Evolutionary conservation across 2,888 invertebrate species (phyloP), one percentile per base, ranked within the genome.

Genomic region (Acrobasis repandana): DNA sequence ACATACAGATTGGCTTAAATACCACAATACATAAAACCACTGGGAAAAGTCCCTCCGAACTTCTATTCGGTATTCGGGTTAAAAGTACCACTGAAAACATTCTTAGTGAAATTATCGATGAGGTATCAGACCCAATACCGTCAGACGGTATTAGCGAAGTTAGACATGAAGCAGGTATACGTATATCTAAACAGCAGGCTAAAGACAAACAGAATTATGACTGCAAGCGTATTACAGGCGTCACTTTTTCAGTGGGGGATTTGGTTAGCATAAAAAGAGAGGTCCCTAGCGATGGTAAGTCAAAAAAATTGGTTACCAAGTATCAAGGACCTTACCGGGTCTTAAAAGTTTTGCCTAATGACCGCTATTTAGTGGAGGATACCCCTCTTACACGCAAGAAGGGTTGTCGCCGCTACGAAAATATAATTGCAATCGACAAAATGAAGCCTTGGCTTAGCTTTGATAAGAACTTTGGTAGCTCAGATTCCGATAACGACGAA

Each of bases 251-350:
- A 20, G 20, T 20, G 4, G 20, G 20, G 20, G 20, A 51, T 5
- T n/a, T 46, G n/a, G n/a, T 46, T n/a, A 46, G 46, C 46, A n/a
- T 46, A 46, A 46, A n/a, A 46, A 46, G 46, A 46, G 46, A 46
- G n/a, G 46, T 46, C 3, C 46, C 46, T 46, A 46, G 46, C n/a
- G 46, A 46, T 46, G 46, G 46, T n/a, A 46, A 46, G 6, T 46
- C 46, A 6, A 46, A 46, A 46, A 46, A 46, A n/a, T n/a, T 2
- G 4, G 20, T 20, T 4, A 4, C 4, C 20, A 20, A 46, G n/a
- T 46, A n/a, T 46, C 46, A 46, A n/a, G 46, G 46, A n/a, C 46
- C 46, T n/a, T 46, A 46, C n/a, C 11, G 46, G n/a, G n/a, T 46
- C 11, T 11, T 46, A n/a, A 46, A 46, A n/a, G 5, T 46, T n/a